Percentiles rank a stretch among this genome's conserved stretches.
These are phyloP conservation scores for Microcebus murinus DNA, from an alignment of 2,113 vertebrate species.

Conservation along the genomic window DNA sequence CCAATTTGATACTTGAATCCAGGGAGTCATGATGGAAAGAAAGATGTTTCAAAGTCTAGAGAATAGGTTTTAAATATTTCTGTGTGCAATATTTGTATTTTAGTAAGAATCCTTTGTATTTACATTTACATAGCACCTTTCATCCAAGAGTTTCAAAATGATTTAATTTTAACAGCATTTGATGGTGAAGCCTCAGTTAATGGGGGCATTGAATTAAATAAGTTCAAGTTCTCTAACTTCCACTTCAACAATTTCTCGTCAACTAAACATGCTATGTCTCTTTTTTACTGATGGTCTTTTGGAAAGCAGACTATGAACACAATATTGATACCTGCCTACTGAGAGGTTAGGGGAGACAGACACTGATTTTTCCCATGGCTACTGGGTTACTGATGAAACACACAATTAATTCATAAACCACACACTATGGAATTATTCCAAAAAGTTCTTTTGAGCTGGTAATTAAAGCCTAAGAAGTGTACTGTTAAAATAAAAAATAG, in stretches of 20 bases:
- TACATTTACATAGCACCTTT: constrained; percentile 81
- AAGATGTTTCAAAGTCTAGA: constrained; percentile 64
- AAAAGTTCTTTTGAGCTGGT: constrained; percentile 50
- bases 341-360: too few species aligned
- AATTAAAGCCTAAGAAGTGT: constrained; percentile 58
- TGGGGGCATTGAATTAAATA: constrained; percentile 50
- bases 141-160: constrained; percentile 69
- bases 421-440: constrained; percentile 45
- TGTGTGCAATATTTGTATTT: constrained; percentile 67
- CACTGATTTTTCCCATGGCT: constrained; percentile 19
- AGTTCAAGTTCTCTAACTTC: constrained; percentile 64
- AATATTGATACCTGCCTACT: constrained; percentile 4
- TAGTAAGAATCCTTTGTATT: constrained; percentile 74
- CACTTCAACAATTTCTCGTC: constrained; percentile 47
- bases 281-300: constrained; percentile 61
- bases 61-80: constrained; percentile 60
- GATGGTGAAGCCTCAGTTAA: constrained; percentile 59
- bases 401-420: constrained; percentile 48
- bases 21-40: constrained; percentile 57
- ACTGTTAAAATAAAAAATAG: constrained; percentile 66
- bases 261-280: constrained; percentile 50
- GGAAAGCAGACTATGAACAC: constrained; percentile 60
- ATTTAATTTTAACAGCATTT: constrained; percentile 70
- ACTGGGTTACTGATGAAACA: constrained; percentile 64
- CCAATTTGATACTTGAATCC: constrained; percentile 46